Conservation (phyloP, 2,113 vertebrate genomes). For the Malurus elegans region DNA sequence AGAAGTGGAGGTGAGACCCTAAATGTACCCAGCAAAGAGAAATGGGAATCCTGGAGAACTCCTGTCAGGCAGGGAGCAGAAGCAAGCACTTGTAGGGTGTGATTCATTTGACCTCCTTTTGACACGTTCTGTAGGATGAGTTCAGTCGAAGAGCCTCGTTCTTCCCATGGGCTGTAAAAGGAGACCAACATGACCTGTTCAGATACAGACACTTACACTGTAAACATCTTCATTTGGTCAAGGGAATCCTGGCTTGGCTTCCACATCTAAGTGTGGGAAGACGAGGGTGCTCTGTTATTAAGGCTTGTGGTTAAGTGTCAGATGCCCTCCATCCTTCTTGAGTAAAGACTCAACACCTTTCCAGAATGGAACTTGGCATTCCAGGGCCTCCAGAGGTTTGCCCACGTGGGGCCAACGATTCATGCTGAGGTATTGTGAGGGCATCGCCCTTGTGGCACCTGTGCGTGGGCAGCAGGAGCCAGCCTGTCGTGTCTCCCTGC, state of each 20-base stretch:
- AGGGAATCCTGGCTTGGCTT: constrained; percentile 14
- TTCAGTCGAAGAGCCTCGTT: background rate
- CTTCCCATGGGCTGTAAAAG: background rate
- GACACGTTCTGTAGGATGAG: background rate
- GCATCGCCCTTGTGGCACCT: background rate
- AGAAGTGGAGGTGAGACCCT: background rate
- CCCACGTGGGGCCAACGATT: background rate
- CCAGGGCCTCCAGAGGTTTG: background rate
- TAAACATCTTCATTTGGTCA: constrained; percentile 39
- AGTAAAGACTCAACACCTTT: constrained; percentile 8
- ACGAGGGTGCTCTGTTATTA: constrained; percentile 27
- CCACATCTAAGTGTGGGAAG: constrained; percentile 22
- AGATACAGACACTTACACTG: constrained; percentile 6
- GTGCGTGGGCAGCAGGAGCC: background rate
- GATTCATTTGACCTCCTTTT: constrained; percentile 48
- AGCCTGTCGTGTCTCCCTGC: fast-evolving
- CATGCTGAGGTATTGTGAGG: background rate
- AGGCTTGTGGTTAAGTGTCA: constrained; percentile 31
- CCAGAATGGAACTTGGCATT: background rate
- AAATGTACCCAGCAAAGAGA: background rate
- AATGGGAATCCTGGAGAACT: background rate
- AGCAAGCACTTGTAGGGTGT: background rate
- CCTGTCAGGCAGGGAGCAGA: background rate
- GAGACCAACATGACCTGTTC: constrained; percentile 32
- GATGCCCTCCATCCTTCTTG: background rate